These are phyloP conservation scores for Dryococelus australis DNA, from an alignment of 2,888 invertebrate genomes.

Conservation along the genomic window DNA sequence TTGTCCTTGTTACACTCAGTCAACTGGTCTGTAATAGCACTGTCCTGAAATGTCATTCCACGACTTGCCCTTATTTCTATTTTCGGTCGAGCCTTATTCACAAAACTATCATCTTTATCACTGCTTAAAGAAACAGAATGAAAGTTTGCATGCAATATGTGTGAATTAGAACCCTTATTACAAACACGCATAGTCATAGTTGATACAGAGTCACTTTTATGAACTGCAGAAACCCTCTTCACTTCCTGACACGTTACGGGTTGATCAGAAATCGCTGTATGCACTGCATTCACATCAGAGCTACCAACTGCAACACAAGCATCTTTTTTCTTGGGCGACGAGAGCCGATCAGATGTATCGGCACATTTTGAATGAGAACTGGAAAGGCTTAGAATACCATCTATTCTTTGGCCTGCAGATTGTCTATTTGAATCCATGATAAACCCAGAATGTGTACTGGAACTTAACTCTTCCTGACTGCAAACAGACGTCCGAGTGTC, in stretches of 20 bases:
- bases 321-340: background rate
- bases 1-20: background rate
- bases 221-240: background rate
- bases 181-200: background rate
- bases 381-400: background rate
- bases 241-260: too few species aligned
- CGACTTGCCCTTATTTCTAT: constrained; percentile 16
- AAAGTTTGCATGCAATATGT: background rate
- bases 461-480: background rate
- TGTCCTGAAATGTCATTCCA: background rate
- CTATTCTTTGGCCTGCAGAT: background rate
- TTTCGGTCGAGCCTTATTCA: background rate
- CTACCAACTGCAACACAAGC: background rate
- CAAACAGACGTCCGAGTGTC: background rate
- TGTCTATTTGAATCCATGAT: background rate
- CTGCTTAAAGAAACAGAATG: background rate
- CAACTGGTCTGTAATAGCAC: background rate
- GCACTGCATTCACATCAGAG: background rate
- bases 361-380: background rate
- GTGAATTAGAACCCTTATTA: too few species aligned
- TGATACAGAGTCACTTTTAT: background rate
- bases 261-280: too few species aligned
- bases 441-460: background rate
- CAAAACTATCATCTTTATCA: background rate
- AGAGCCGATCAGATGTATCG: background rate